These are phyloP conservation scores for Eospalax fontanierii DNA, from an alignment of 2,797 vertebrate genomes.

Conservation along the genomic window DNA sequence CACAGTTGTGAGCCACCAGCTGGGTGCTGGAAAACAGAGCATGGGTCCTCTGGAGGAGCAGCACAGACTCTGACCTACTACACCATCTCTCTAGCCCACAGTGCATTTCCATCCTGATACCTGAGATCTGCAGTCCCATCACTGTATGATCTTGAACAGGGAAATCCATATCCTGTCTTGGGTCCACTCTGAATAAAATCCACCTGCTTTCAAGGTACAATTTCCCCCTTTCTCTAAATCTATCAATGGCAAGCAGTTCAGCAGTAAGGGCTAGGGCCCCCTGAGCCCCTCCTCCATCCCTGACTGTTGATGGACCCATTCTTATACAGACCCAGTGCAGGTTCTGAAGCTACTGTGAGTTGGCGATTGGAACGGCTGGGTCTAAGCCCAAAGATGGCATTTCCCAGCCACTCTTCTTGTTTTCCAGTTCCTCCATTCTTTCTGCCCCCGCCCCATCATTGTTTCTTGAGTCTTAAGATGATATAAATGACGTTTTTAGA, in stretches of 20 bases:
- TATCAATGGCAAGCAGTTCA: not conserved
- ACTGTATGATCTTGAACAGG: not conserved
- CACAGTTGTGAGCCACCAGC: not conserved
- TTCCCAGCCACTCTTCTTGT: not conserved
- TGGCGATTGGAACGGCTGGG: not conserved
- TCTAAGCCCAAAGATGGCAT: not conserved
- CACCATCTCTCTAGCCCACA: not conserved
- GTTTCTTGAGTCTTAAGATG: not conserved
- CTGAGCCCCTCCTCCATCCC: not conserved
- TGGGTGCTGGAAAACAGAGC: not conserved
- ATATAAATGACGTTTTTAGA: not conserved
- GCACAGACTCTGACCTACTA: not conserved
- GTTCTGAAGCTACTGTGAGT: not conserved
- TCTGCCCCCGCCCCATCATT: not conserved
- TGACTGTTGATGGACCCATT: not conserved
- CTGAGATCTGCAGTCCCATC: not conserved
- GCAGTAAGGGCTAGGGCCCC: not conserved
- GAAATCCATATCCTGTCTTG: not conserved
- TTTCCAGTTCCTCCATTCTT: not conserved
- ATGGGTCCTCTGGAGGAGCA: not conserved
- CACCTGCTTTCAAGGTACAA: slow-evolving; percentile 2
- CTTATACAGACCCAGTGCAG: too few relatives aligned
- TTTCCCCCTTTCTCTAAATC: not conserved
- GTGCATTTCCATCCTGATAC: not conserved
- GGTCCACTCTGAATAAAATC: not conserved